Percentiles rank a stretch among this genome's conserved stretches.
phyloP scores from a whole-genome alignment of 1,140 invertebrate genomes.

The Caenorhabditis brenneri region DNA sequence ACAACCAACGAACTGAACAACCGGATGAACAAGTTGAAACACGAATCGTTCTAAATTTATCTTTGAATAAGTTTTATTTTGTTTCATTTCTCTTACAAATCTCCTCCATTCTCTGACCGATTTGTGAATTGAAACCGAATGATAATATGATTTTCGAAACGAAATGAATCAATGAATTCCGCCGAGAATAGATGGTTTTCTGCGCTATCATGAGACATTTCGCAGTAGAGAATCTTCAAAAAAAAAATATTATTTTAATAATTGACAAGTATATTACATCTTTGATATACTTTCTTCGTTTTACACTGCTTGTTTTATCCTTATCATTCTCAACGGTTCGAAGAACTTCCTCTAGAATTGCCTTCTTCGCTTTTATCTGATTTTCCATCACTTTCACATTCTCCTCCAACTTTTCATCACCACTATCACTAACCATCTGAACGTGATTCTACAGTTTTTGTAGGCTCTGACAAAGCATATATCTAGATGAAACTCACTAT shows the following conservation, averaged over 20 bases:
- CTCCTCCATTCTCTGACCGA: neutral
- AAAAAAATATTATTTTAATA: neutral
- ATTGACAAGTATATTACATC: neutral
- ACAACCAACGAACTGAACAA: neutral
- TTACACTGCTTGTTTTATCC: neutral
- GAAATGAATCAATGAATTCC: neutral
- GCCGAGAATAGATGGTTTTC: neutral
- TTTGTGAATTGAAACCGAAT: neutral
- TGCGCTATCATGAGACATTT: neutral
- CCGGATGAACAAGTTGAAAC: neutral
- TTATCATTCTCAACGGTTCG: neutral
- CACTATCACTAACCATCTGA: neutral
- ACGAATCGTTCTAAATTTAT: neutral
- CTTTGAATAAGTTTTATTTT: neutral
- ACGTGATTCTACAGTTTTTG: neutral
- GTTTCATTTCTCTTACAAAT: neutral
- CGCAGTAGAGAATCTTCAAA: neutral
- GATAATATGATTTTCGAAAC: neutral
- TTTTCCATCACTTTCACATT: neutral
- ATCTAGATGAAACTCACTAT: neutral
- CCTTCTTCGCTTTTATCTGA: neutral
- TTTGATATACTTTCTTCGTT: neutral
- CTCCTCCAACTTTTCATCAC: neutral
- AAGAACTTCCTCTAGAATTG: conserved; percentile 17
- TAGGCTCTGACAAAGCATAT: neutral